phyloP scores from a whole-genome alignment of 2,113 vertebrate genomes.

The Odontesthes bonariensis region DNA sequence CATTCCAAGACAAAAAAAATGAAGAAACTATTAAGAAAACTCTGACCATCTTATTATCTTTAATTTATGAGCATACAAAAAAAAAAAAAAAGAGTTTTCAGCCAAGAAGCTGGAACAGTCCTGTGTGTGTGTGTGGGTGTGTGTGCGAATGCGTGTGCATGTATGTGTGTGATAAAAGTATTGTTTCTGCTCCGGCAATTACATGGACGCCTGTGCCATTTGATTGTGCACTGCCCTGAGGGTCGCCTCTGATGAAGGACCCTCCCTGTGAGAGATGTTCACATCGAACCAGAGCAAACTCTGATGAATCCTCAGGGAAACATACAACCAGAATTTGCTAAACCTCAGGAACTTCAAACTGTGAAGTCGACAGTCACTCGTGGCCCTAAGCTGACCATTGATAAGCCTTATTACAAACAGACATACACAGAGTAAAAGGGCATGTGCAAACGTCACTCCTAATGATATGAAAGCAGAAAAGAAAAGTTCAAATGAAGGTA shows the following conservation, averaged over 20 bases:
- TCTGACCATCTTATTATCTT: constrained; percentile 29
- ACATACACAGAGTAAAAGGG: no score
- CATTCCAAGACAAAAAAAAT: constrained; percentile 2
- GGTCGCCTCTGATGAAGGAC: constrained; percentile 34
- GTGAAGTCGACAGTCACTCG: neutral
- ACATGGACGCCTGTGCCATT: constrained; percentile 51
- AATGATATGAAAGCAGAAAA: neutral
- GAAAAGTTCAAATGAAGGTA: no score
- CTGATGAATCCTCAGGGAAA: constrained; percentile 3
- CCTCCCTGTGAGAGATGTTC: constrained; percentile 14
- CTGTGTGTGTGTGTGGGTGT: no score
- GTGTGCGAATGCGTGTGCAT: no score
- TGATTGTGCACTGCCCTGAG: constrained; percentile 41
- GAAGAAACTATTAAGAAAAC: constrained; percentile 10
- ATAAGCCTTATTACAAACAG: neutral
- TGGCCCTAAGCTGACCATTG: neutral
- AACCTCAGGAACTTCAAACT: neutral
- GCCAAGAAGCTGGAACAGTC: constrained; percentile 13
- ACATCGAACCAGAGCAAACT: constrained; percentile 2
- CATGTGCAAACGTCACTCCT: neutral
- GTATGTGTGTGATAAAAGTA: constrained; percentile 34
- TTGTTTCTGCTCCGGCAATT: constrained; percentile 45
- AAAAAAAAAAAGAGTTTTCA: constrained; percentile 16
- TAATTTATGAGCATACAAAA: constrained; percentile 29
- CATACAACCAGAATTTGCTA: neutral